These are phyloP conservation scores for Idaea dimidiata DNA, from an alignment of 2,888 invertebrate species.

Conservation along the genomic window DNA sequence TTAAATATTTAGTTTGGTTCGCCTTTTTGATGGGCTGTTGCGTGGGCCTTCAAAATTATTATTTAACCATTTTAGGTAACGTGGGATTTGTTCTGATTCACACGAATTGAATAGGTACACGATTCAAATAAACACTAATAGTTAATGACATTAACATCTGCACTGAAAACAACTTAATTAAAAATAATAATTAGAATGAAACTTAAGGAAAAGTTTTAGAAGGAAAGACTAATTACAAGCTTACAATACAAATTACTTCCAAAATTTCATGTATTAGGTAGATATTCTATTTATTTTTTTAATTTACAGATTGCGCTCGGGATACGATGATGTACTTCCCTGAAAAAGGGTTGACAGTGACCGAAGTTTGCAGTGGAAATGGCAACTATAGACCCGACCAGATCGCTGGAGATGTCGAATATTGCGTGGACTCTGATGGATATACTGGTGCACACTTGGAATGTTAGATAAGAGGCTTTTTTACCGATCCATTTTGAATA, in stretches of 20 bases:
- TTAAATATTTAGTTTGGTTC: slow-evolving; percentile 20
- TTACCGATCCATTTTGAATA: slow-evolving; percentile 25
- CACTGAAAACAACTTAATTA: not conserved
- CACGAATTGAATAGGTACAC: slow-evolving; percentile 17
- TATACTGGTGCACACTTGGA: slow-evolving; percentile 50
- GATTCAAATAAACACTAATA: slow-evolving; percentile 11
- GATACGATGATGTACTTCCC: slow-evolving; percentile 76
- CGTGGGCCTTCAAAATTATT: slow-evolving; percentile 27
- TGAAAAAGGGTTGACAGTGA: slow-evolving; percentile 67
- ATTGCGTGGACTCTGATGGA: slow-evolving; percentile 83
- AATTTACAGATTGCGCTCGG: slow-evolving; percentile 81
- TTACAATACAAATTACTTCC: not conserved
- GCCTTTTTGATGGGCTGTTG: slow-evolving; percentile 24
- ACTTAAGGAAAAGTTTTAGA: not conserved
- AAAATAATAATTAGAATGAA: not conserved
- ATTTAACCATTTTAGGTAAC: slow-evolving; percentile 36
- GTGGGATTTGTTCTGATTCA: slow-evolving; percentile 38
- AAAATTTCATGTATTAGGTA: not conserved
- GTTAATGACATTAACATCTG: slow-evolving; percentile 6
- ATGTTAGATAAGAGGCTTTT: slow-evolving; percentile 43
- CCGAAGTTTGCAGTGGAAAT: slow-evolving; percentile 72
- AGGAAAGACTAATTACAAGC: not conserved
- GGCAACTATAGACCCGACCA: slow-evolving; percentile 82
- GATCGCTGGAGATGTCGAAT: slow-evolving; percentile 69
- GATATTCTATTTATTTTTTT: slow-evolving; percentile 9